These are phyloP conservation scores for Sitta europaea DNA, from an alignment of 2,113 vertebrate genomes.

Conservation along the genomic window DNA sequence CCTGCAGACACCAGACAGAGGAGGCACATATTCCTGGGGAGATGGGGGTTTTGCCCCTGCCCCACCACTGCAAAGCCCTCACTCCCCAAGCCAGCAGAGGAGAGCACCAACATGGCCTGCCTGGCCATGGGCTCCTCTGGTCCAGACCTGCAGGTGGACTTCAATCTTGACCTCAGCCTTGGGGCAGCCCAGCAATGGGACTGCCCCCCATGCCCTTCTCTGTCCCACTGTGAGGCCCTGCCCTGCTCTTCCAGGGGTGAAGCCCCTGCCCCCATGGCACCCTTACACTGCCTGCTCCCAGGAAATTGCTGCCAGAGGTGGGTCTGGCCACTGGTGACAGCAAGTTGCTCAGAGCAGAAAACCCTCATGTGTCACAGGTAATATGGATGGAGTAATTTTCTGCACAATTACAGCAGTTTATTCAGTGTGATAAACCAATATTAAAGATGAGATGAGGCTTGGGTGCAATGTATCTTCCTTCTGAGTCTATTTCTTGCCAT, in stretches of 20 bases:
- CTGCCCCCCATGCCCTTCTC: background rate
- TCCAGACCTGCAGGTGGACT: background rate
- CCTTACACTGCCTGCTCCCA: background rate
- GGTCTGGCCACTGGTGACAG: background rate
- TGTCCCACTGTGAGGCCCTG: background rate
- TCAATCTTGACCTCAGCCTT: background rate
- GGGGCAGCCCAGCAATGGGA: background rate
- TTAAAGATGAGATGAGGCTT: background rate
- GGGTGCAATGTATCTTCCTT: background rate
- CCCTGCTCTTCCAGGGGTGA: background rate
- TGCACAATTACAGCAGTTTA: conserved; percentile 37
- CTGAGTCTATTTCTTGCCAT: background rate
- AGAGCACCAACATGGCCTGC: background rate
- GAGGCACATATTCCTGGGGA: background rate
- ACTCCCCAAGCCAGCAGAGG: background rate
- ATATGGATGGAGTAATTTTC: conserved; percentile 15
- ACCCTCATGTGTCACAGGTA: background rate
- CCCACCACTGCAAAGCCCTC: rapidly evolving
- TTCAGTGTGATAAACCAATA: background rate
- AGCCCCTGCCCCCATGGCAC: rapidly evolving
- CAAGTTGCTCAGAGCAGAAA: background rate
- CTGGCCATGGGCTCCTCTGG: rapidly evolving
- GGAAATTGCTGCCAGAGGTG: background rate
- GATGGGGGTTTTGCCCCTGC: background rate
- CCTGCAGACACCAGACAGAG: background rate